Evolutionary conservation across 2,797 vertebrate species (phyloP), one percentile per base, ranked within the genome.

Genomic region (Gambusia yucatana): DNA sequence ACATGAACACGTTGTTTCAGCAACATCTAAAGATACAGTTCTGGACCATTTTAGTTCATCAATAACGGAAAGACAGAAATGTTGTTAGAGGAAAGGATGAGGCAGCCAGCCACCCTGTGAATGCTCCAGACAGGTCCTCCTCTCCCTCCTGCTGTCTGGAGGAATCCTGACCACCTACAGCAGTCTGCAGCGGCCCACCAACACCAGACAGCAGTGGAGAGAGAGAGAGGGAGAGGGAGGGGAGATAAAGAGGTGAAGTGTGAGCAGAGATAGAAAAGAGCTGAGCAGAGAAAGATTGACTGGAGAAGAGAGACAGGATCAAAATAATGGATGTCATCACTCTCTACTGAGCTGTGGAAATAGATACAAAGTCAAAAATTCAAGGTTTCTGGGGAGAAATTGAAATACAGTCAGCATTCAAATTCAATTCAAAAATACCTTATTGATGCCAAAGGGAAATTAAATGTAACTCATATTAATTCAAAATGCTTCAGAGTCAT

Each of bases 141-240:
- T 83, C 78, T 85, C 57, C 85, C 84, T 82, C 80, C 82, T 52
- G 73, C 83, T 72, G 85, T 88, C 87, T 86, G 86, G 61, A 85
- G 48, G 22, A 71, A 82, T 81, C 74, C 73, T 79, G 83, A 86
- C 83, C 80, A 85, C 81, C 88, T 85, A 84, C 83, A 87, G 80
- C 41, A 6, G 65, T 69, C 65, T 28, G 65, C 65, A 69, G 65
- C 65, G 6, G 41, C 76, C 83, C 82, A 72, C 71, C 78, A 77
- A 57, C 75, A 52, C 55, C 84, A 85, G 74, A 86, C 76, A 75
- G 78, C 77, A 43, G 69, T 46, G 47, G 48, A 57, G 55, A 20
- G 77, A 82, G 81, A 55, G 43, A 13, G 5, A 3, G 2, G 1
- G 25, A 33, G n/a, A 25, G 4, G 25, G 30, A 33, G 30, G 30